Percentiles rank a stretch among this genome's conserved stretches.
phyloP scores from a whole-genome alignment of 2,113 vertebrate species.

The Astatoreochromis straeleni region DNA sequence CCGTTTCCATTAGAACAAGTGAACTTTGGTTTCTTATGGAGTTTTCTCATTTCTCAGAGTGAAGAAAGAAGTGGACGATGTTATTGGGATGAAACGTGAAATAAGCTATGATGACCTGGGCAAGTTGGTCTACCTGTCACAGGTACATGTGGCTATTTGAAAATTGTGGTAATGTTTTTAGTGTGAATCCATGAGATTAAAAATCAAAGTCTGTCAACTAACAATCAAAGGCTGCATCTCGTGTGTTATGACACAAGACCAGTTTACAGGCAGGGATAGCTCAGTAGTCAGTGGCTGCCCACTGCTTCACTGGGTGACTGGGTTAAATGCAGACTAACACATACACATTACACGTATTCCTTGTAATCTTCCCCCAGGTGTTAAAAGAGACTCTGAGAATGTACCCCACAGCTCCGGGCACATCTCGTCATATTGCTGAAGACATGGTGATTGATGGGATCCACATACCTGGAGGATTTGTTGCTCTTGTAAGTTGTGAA shows the following conservation, averaged over 20 bases:
- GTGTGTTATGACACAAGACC: neutral
- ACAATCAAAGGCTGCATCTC: neutral
- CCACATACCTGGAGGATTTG: slow-evolving; percentile 64
- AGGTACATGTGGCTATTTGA: slow-evolving; percentile 65
- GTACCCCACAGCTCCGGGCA: slow-evolving; percentile 77
- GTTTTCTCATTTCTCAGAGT: slow-evolving; percentile 20
- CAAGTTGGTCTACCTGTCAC: slow-evolving; percentile 80
- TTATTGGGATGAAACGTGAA: slow-evolving; percentile 82
- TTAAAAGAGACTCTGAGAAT: slow-evolving; percentile 86
- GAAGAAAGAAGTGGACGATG: slow-evolving; percentile 82
- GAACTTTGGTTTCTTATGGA: neutral
- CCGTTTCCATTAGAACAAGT: neutral
- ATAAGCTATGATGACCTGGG: slow-evolving; percentile 84
- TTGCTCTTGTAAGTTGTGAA: neutral
- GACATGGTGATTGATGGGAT: slow-evolving; percentile 72
- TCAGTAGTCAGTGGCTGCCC: neutral
- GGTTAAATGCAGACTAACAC: neutral
- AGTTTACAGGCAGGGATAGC: neutral
- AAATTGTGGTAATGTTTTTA: neutral
- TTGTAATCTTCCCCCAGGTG: slow-evolving; percentile 65
- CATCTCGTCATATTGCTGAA: slow-evolving; percentile 67
- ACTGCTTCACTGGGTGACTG: neutral
- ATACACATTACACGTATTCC: fast-evolving
- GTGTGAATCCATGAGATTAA: neutral
- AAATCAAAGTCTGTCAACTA: fast-evolving